A percentile compares a stretch with the other conserved stretches of the same genome.
Conservation (phyloP, 2,888 invertebrate genomes). For the Eristalis intricaria region DNA sequence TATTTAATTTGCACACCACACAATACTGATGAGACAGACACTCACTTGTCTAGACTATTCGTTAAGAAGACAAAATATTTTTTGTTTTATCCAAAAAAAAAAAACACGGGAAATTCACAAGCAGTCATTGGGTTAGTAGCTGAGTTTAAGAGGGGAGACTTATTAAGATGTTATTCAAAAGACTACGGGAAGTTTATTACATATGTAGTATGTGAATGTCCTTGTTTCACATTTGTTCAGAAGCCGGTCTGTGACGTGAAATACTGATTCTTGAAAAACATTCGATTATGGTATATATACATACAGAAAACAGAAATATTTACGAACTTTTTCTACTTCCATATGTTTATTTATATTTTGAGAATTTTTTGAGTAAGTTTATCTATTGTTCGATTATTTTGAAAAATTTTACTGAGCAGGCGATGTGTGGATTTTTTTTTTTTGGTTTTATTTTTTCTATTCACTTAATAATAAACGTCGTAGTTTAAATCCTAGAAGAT, state of each 20-base stretch:
- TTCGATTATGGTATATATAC: not conserved
- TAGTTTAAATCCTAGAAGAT: constrained; percentile 79
- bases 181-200: not conserved
- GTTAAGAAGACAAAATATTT: not conserved
- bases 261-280: not conserved
- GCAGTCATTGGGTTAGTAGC: constrained; percentile 1
- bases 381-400: constrained; percentile 31
- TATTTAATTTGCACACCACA: constrained; percentile 42
- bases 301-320: constrained; percentile 36
- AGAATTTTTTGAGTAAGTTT: constrained; percentile 37
- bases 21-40: constrained; percentile 31
- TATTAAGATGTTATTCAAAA: not conserved
- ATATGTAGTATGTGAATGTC: constrained; percentile 43
- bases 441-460: constrained; percentile 71
- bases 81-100: not conserved
- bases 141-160: not conserved
- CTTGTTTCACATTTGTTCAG: constrained; percentile 34
- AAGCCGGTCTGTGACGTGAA: not conserved
- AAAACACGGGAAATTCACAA: not conserved
- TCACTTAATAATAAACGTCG: constrained; percentile 79
- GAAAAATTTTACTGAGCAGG: constrained; percentile 32
- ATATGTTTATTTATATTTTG: constrained; percentile 3
- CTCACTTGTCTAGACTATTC: not conserved
- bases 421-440: constrained; percentile 40
- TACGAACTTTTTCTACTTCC: constrained; percentile 62